These are phyloP conservation scores for Deilephila elpenor DNA, from an alignment of 2,888 invertebrate species.

Conservation along the genomic window DNA sequence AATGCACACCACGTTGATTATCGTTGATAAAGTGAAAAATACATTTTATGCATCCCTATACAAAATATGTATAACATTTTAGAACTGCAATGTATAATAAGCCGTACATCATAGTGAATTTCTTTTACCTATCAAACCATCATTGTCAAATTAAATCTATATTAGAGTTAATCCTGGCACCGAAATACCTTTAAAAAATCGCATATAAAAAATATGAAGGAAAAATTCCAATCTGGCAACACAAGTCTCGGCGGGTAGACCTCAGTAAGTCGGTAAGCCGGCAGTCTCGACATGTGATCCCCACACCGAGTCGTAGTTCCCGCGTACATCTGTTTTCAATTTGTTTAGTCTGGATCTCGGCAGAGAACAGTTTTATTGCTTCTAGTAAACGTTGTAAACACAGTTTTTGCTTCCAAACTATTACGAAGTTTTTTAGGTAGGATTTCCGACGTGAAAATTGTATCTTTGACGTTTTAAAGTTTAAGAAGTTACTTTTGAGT, in stretches of 20 bases:
- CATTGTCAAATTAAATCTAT: too few relatives aligned
- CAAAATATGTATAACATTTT: too few relatives aligned
- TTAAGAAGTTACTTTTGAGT: background rate
- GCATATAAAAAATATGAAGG: background rate
- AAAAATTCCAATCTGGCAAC: conserved; percentile 11
- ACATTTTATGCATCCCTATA: too few relatives aligned
- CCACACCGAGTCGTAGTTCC: conserved; percentile 15
- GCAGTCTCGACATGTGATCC: conserved; percentile 22
- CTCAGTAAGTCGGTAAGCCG: conserved; percentile 32
- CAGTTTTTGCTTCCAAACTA: conserved; percentile 16
- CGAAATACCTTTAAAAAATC: too few relatives aligned
- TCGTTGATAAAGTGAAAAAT: too few relatives aligned
- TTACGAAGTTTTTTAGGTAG: background rate
- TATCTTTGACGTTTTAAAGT: background rate
- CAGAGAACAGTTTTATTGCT: conserved; percentile 48
- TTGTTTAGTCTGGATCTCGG: conserved; percentile 59
- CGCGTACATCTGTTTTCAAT: conserved; percentile 48
- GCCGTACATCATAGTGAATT: too few relatives aligned
- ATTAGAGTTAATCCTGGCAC: too few relatives aligned
- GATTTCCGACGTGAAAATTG: too few relatives aligned
- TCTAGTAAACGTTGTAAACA: conserved; percentile 42
- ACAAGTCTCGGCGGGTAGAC: conserved; percentile 36
- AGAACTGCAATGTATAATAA: too few relatives aligned
- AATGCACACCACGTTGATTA: too few relatives aligned
- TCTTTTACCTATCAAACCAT: too few relatives aligned